Base-by-base conservation (phyloP, 2,888 invertebrate genomes). In the Sylvicola cinctus region DNA sequence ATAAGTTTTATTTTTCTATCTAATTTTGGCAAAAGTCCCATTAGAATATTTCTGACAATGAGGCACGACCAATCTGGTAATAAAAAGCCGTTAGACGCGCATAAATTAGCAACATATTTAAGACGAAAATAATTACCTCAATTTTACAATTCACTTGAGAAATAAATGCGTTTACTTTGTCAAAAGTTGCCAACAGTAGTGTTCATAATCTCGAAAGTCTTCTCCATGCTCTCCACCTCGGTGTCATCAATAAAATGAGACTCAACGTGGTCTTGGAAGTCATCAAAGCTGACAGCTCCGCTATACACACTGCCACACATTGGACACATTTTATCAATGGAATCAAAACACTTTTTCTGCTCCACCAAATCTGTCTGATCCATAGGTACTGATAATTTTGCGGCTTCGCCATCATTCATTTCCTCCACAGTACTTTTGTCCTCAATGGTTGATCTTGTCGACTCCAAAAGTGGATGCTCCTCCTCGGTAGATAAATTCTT, bases 261-360 rank as follows among this genome's bases (percentile, higher is more conserved):
- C 51, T 80, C 70, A 17, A 84, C 83, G 55, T 84, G 83, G 37
- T 69, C 60, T 41, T 74, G 70, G 48, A 81, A 81, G 31, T 66
- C 64, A 16, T 64, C 55, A 51, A 80, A 78, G 15, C 61, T 49
- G 10, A 62, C 49, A 36, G 65, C 59, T 48, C 63, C 64, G 30
- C 58, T 58, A 47, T 72, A 81, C 41, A 61, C 58, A 49, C 64
- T 62, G 8, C 70, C 73, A 54, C 83, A 83, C 59, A 83, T 66
- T 0, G 83, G 83, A 45, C 83, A 83, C 34, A 75, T 70, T 51
- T 69, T 72, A 49, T 54, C 50, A 16, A 44, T 36, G 30, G 46
- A 44, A 40, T 55, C 54, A 2, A 51, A 51, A 28, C 48, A 43
- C 2, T 49, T 40, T 41, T 55, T 52, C 15, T 53, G 47, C 36